Percentiles rank a stretch among this genome's conserved stretches.
Conservation (phyloP, 2,113 vertebrate genomes). For the Morphnarchus princeps region DNA sequence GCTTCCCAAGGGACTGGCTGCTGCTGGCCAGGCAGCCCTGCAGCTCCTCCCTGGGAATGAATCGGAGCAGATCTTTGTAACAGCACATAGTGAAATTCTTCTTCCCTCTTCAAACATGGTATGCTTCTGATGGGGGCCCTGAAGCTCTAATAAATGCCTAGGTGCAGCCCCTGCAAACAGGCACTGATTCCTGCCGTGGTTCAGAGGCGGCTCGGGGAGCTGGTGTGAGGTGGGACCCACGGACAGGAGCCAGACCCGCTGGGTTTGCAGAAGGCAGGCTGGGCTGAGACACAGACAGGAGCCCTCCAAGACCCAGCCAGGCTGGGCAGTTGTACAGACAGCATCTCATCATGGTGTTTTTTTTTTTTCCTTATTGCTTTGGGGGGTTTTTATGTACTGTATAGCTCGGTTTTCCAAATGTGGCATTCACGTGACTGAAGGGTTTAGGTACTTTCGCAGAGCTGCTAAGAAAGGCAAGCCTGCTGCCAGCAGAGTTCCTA, state of each 20-base stretch:
- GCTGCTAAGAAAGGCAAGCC: background rate
- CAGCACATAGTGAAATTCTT: background rate
- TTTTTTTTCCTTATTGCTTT: background rate
- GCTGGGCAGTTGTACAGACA: background rate
- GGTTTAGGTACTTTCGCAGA: background rate
- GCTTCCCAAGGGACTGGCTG: background rate
- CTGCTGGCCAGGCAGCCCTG: background rate
- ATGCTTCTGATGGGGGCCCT: background rate
- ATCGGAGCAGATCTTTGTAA: background rate
- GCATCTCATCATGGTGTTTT: background rate
- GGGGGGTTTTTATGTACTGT: background rate
- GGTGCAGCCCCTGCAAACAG: background rate
- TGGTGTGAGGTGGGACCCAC: background rate
- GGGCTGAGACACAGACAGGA: background rate
- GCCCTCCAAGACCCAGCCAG: background rate
- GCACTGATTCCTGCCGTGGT: rapidly evolving
- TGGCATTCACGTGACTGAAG: background rate
- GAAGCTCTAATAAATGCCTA: background rate
- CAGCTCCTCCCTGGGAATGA: background rate
- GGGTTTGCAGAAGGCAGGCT: background rate
- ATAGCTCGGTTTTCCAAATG: background rate
- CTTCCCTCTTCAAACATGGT: background rate
- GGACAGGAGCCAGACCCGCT: rapidly evolving
- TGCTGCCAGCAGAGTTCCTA: background rate
- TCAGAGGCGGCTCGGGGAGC: background rate